Base-by-base conservation (phyloP, 2,797 vertebrate genomes). In the Danio albolineatus region DNA sequence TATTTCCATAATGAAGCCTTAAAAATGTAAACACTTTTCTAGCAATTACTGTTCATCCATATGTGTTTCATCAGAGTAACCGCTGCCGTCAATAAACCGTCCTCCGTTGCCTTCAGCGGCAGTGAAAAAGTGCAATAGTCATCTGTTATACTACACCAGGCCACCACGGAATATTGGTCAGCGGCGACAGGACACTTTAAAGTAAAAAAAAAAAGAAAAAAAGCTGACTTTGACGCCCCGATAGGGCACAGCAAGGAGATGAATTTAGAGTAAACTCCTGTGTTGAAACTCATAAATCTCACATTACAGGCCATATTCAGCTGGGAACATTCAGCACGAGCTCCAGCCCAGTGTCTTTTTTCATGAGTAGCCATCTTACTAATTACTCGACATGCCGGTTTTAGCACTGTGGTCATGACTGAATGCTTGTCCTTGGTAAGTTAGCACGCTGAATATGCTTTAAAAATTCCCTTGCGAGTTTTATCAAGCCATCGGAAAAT, bases 91-190 rank as follows among this genome's bases (percentile, higher is more conserved):
- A 53, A 77, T 77, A 85, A 85, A 82, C 82, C 74, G 86, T 67
- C 83, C 79, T 84, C 77, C 85, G 79, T 88, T 88, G 86, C 91
- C 90, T 90, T 88, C 87, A 89, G 72, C 62, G 79, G 85, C 53
- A 76, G 84, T 85, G 86, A 79, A 86, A 84, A 85, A 85, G 82
- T 79, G 83, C 85, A 76, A 62, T 21, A 48, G 72, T 87, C 88
- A 90, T 91, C 84, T 88, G 91, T 92, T 88, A 87, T 78, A 79
- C 80, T 83, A 84, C 75, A 86, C 72, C 83, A 80, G 44, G 73
- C 69, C 75, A 72, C 73, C 73, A 69, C 53, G 74, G 69, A 82
- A 67, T 81, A 77, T 86, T 83, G 84, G 83, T 67, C 81, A 71
- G 81, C 75, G 57, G 65, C 85, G 84, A 83, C 73, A 84, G 86